Evolutionary conservation across 2,888 invertebrate genomes (phyloP), one percentile per base, ranked within the genome.

Genomic region (Athrips mouffetella): DNA sequence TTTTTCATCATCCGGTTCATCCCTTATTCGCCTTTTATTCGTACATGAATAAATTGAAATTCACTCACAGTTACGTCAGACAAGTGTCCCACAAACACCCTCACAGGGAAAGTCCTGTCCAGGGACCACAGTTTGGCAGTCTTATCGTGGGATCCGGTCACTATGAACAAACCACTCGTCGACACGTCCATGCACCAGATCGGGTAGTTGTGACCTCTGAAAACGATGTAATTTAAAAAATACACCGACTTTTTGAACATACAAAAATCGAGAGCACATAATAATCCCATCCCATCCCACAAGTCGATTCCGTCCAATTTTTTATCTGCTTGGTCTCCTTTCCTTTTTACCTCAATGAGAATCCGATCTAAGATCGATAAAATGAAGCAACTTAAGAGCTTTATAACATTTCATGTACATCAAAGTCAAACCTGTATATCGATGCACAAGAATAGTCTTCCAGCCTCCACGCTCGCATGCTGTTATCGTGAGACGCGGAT

Each of bases 41-140:
- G n/a, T n/a, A n/a, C n/a, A n/a, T n/a, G n/a, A n/a, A n/a, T n/a
- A n/a, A n/a, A 27, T 27, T 2, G 27, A 10, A 10, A 8, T 27
- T 27, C 11, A 81, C 91, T 89, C 81, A 96, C 95, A 73, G 96
- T 96, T 16, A 98, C 94, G 85, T 97, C 95, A 70, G 94, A 91
- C 47, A 92, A 93, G 73, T 98, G 98, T 1, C 98, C 98, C 29
- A 94, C 93, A 77, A 96, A 96, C 53, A 96, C 91, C 59, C 97
- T 89, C 1, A 97, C 86, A 6, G 96, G 95, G 73, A 93, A 94
- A 23, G 94, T 94, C 60, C 94, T 91, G 69, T 96, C 96, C 50
- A 94, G 81, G 13, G 91, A 91, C 96, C 96, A 97, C 21, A 97
- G 81, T 64, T 94, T 92, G 5, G 94, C 94, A 20, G 95, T 95